Percentiles rank a stretch among this genome's conserved stretches.
Conservation (phyloP, 2,797 vertebrate species). For the Sitta carolinensis region DNA sequence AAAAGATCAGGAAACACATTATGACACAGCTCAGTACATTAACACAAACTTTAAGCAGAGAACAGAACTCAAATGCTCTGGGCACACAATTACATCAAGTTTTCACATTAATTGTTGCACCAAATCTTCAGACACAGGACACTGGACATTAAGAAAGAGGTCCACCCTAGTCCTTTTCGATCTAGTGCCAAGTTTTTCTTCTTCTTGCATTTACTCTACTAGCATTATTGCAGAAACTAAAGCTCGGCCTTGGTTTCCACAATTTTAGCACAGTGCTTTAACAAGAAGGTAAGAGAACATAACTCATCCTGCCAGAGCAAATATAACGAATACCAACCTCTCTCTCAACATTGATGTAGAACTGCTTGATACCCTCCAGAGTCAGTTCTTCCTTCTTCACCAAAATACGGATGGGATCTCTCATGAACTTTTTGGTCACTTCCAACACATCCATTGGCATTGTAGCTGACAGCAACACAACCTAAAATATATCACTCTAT, state of each 20-base stretch:
- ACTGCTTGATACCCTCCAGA: conserved; percentile 98
- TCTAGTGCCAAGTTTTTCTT: conserved; percentile 78
- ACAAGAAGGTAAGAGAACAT: conserved; percentile 75
- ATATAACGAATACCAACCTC: conserved; percentile 78
- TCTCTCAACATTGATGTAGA: conserved; percentile 98
- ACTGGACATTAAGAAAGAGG: conserved; percentile 99
- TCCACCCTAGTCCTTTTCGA: conserved; percentile 82
- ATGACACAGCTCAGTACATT: rapidly evolving
- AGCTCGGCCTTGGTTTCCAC: conserved; percentile 70
- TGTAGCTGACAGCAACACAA: conserved; percentile 95
- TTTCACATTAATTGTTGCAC: conserved; percentile 78
- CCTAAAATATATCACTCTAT: conserved; percentile 58
- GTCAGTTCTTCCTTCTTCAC: conserved; percentile 99
- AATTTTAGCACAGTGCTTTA: conserved; percentile 94
- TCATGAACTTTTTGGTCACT: conserved; percentile 99
- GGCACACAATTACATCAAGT: background rate
- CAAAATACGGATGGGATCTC: conserved; percentile 95
- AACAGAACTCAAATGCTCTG: rapidly evolving
- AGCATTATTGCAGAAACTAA: conserved; percentile 85
- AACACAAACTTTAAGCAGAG: rapidly evolving
- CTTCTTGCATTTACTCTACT: conserved; percentile 86
- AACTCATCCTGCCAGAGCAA: background rate
- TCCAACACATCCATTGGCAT: conserved; percentile 98
- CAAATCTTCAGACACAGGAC: conserved; percentile 84
- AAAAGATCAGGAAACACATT: background rate